Evolutionary conservation across 2,113 vertebrate genomes (phyloP).

Genomic region (Hemiscyllium ocellatum): DNA sequence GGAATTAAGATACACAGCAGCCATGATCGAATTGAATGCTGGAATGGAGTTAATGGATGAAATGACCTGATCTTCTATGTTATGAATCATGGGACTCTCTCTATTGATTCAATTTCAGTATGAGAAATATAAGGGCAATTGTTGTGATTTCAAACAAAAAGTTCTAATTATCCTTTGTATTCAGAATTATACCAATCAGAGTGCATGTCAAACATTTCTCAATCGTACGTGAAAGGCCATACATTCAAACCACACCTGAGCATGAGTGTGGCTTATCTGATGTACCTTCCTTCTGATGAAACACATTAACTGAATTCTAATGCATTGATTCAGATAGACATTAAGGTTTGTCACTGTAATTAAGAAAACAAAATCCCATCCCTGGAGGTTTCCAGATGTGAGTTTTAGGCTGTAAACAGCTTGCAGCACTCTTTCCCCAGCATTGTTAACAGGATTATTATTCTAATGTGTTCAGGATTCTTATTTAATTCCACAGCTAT

Average conservation of each 20-base stretch:
- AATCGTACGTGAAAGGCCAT: too few relatives aligned
- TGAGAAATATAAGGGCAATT: background rate
- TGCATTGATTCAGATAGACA: background rate
- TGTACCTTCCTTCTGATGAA: too few relatives aligned
- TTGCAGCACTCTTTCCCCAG: too few relatives aligned
- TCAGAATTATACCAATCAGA: background rate
- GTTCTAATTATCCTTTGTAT: background rate
- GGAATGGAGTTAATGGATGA: background rate
- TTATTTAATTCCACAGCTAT: too few relatives aligned
- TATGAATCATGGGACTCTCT: background rate
- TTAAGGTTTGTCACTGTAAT: background rate
- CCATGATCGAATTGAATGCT: background rate
- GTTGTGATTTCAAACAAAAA: background rate
- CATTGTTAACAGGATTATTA: too few relatives aligned
- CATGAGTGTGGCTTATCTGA: background rate
- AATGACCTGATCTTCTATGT: background rate
- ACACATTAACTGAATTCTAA: background rate
- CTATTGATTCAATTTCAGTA: background rate
- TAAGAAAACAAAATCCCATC: background rate
- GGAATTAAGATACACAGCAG: background rate
- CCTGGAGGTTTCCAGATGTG: too few relatives aligned
- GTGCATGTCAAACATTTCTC: background rate
- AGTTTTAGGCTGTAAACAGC: too few relatives aligned
- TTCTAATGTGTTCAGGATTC: too few relatives aligned
- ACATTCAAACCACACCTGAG: background rate